Evolutionary conservation across 1,140 invertebrate species (phyloP), one percentile per base, ranked within the genome.

Genomic region (Eubasilissa regina): DNA sequence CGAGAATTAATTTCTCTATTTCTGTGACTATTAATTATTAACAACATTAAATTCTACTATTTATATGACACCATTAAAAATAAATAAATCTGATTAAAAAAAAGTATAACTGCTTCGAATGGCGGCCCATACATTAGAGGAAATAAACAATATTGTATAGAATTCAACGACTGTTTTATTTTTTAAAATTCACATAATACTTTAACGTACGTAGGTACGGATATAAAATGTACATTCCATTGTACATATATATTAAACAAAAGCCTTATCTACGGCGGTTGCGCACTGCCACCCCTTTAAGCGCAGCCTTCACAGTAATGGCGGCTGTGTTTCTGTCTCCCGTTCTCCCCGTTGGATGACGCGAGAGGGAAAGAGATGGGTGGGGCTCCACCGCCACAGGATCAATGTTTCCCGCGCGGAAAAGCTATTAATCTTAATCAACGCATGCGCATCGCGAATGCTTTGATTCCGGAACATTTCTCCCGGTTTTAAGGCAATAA

Each of bases 351-450:
- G 48, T 55, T 8, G 0, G 4, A 45, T 10, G 45, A 44, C 4
- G 7, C 43, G 66, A 48, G 66, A 21, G 43, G 45, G 66, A 48
- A 12, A 4, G 66, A 70, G 62, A 48, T 25, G 70, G 51, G 48
- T 19, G 48, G 21, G 25, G 6, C 51, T 21, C 47, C 47, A 53
- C 12, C n/a, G 58, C 66, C 15, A 19, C 35, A 58, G 53, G 81
- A 82, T 82, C 81, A 82, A 82, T 82, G 81, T 80, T 82, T 75
- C 72, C 56, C 21, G 25, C 12, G 62, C 56, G 78, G 81, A 78
- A 82, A 80, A 82, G 62, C 55, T 78, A 80, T 82, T 76, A 62
- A 82, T 82, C 78, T 78, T 60, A 51, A 55, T 47, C 19, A 21
- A 19, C 64, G 75, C 81, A 80, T 80, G 81, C 81, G 81, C 77